Evolutionary conservation across 2,113 vertebrate species (phyloP).

Genomic region (Paedocypris sp.): DNA sequence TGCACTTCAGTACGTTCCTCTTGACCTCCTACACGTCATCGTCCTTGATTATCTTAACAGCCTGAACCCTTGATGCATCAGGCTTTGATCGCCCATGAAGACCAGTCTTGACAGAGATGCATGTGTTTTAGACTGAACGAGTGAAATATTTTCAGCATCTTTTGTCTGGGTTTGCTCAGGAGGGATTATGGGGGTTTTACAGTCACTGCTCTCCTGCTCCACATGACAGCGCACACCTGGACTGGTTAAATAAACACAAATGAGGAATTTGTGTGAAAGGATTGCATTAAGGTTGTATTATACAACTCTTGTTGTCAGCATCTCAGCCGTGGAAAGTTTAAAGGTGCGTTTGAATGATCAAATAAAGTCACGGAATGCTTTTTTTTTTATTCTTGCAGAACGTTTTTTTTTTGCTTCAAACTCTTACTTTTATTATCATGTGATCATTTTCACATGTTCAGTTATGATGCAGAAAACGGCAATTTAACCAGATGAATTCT

Average conservation of each 20-base stretch:
- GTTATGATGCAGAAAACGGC: too few relatives aligned
- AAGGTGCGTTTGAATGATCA: not conserved
- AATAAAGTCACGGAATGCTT: too few relatives aligned
- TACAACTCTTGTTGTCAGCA: not conserved
- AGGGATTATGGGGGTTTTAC: slow-evolving; percentile 17
- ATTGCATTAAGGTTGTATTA: not conserved
- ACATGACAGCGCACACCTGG: slow-evolving; percentile 19
- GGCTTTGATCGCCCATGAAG: slow-evolving; percentile 17
- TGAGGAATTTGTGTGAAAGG: slow-evolving; percentile 1
- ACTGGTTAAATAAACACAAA: slow-evolving; percentile 24
- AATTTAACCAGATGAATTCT: too few relatives aligned
- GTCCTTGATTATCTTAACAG: slow-evolving; percentile 35
- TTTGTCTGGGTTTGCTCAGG: slow-evolving; percentile 10
- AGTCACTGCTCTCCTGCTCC: not conserved
- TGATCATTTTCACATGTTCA: too few relatives aligned
- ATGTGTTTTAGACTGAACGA: slow-evolving; percentile 23
- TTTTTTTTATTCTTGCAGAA: too few relatives aligned
- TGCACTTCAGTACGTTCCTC: slow-evolving; percentile 38
- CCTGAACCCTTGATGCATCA: slow-evolving; percentile 4
- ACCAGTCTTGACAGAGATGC: slow-evolving; percentile 25
- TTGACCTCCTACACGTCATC: slow-evolving; percentile 22
- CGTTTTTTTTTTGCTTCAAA: too few relatives aligned
- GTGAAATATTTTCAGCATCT: slow-evolving; percentile 17
- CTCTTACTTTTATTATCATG: too few relatives aligned
- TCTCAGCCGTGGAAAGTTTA: not conserved